Base-by-base conservation (phyloP, 1,140 invertebrate genomes). In the Hirudo medicinalis region DNA sequence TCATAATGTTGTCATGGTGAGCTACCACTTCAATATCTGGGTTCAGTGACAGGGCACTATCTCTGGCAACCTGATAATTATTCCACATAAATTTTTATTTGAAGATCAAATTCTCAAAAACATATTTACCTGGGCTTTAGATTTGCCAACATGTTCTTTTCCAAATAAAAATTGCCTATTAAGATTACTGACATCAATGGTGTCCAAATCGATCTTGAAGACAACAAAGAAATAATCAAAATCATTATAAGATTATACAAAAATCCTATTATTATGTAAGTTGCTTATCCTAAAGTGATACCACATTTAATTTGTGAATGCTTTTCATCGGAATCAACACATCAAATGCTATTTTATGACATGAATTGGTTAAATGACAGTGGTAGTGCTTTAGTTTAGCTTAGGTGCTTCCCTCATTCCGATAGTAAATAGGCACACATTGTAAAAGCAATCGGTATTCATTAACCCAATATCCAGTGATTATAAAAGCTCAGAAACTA, bases 131-230 rank as follows among this genome's bases (percentile, higher is more conserved):
- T 81, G 75, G 29, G 86, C 83, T 84, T 99, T 99, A 3, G 94
- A 91, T 82, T 95, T 94, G 6, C 94, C 94, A 74, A 99, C 94
- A 87, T 99, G 95, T 78, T 95, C 89, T 78, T 93, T 93, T 79
- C 94, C 89, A 80, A 99, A 99, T 4, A 99, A 81, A 83, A 99
- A 99, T 80, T 99, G 97, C 20, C 97, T 86, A 81, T 99, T 99
- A 53, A 99, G 84, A 80, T 99, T 99, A 81, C 92, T 97, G n/a
- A 99, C 90, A 84, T 99, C 96, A 79, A 99, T 99, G 4, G 94
- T 99, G 80, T 99, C 97, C 78, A 99, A 86, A 86, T 99, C 97
- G 83, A 99, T 96, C 94, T 97, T 82, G 76, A 87, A 86, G 3
- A 19, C 17, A 57, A 68, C 72, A 67, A n/a, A n/a, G 22, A n/a